phyloP scores from a whole-genome alignment of 2,113 vertebrate species.

The Xiphorhynchus elegans region DNA sequence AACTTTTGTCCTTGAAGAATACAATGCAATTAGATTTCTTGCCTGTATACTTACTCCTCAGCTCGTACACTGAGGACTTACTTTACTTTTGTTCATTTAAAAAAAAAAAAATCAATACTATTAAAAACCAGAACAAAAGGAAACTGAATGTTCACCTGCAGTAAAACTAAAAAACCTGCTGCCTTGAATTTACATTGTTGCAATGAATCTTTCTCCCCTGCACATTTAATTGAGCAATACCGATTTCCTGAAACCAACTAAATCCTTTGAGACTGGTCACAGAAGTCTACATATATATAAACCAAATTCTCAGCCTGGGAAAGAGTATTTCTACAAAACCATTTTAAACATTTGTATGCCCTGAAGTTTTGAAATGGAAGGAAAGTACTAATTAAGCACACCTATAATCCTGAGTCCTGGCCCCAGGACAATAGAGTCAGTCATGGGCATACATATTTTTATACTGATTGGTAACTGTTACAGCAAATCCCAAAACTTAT shows the following conservation, averaged over 20 bases:
- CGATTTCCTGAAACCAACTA: conserved; percentile 19
- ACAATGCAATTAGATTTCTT: conserved; percentile 30
- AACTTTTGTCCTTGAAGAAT: conserved; percentile 54
- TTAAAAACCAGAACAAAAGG: conserved; percentile 37
- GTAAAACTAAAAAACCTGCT: conserved; percentile 7
- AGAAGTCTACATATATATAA: not conserved
- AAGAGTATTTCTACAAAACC: not conserved
- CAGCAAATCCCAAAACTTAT: not conserved
- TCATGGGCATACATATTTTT: not conserved
- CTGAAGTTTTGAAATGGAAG: not conserved
- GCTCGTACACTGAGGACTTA: not conserved
- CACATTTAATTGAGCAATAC: conserved; percentile 26
- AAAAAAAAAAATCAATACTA: conserved; percentile 38
- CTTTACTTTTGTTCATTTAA: conserved; percentile 6
- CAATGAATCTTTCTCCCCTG: not conserved
- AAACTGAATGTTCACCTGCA: not conserved
- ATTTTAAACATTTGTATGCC: not conserved
- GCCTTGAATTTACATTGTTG: conserved; percentile 1
- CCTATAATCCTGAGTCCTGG: not conserved
- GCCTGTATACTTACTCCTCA: not conserved
- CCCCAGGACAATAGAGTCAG: rapidly evolving
- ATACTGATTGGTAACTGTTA: not conserved
- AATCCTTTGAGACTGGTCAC: not conserved
- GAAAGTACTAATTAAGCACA: conserved; percentile 27
- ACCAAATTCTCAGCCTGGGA: not conserved